phyloP scores from a whole-genome alignment of 2,888 invertebrate genomes.

The Fissipunctia ypsillon region DNA sequence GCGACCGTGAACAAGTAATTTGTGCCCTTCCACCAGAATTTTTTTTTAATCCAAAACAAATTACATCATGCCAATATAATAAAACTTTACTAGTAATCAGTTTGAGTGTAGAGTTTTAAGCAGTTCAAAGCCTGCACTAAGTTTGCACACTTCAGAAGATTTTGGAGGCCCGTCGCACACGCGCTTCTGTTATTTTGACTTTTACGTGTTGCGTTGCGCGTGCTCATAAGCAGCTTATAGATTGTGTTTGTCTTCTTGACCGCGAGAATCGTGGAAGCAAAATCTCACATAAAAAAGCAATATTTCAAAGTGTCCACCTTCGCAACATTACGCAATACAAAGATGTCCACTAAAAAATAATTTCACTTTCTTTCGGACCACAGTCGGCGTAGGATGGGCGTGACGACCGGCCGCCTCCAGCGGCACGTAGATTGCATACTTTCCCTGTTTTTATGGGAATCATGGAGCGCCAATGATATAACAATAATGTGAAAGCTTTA shows the following conservation, averaged over 20 bases:
- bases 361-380: conserved; percentile 87
- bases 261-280: conserved; percentile 4
- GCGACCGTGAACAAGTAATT: conserved; percentile 80
- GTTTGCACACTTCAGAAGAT: conserved; percentile 3
- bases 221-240: conserved; percentile 27
- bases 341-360: conserved; percentile 74
- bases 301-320: conserved; percentile 49
- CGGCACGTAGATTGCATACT: conserved; percentile 84
- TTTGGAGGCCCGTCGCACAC: background rate
- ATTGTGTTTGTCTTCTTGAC: conserved; percentile 16
- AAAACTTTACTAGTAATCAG: background rate
- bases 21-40: conserved; percentile 70
- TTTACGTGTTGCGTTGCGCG: conserved; percentile 7
- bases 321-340: conserved; percentile 58
- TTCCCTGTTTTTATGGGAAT: conserved; percentile 90
- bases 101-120: background rate
- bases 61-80: conserved; percentile 18
- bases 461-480: conserved; percentile 80
- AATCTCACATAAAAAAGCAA: conserved; percentile 27
- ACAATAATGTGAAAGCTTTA: conserved; percentile 79
- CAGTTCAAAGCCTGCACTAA: background rate
- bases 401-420: conserved; percentile 82
- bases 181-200: conserved; percentile 12
- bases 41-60: conserved; percentile 19
- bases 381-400: conserved; percentile 84